Conservation (phyloP, 35 echinoderm and acorn worm species). For the Amphiura filiformis region DNA sequence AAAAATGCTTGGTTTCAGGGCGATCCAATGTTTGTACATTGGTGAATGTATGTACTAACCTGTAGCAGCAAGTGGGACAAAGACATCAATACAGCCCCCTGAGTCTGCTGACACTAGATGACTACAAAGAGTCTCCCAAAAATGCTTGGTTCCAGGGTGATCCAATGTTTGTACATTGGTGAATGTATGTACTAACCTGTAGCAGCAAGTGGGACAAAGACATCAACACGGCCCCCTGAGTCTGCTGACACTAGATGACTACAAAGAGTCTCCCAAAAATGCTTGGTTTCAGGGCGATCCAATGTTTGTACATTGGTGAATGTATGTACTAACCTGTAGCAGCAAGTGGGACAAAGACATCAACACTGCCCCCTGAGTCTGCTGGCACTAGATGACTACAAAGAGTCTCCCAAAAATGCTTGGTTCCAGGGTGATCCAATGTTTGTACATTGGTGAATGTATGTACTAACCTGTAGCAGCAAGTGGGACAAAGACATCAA, state of each 20-base stretch:
- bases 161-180: constrained; percentile 54
- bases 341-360: constrained; percentile 86
- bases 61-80: constrained; percentile 86
- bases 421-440: constrained; percentile 76
- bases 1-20: constrained; percentile 85
- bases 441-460: constrained; percentile 37
- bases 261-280: constrained; percentile 83
- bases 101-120: constrained; percentile 30
- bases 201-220: constrained; percentile 90
- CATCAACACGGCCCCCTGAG: constrained; percentile 67
- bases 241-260: constrained; percentile 28
- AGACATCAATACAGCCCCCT: constrained; percentile 77
- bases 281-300: constrained; percentile 73
- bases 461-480: constrained; percentile 82
- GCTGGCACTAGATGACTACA: constrained; percentile 31
- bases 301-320: constrained; percentile 43
- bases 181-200: constrained; percentile 65
- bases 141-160: constrained; percentile 77
- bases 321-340: constrained; percentile 75
- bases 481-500: constrained; percentile 88
- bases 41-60: constrained; percentile 59
- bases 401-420: constrained; percentile 83
- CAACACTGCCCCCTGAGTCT: constrained; percentile 63
- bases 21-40: constrained; percentile 57
- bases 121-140: constrained; percentile 72